A percentile compares a stretch with the other conserved stretches of the same genome.
Conservation (phyloP, 2,797 vertebrate genomes). For the Myotis myotis region DNA sequence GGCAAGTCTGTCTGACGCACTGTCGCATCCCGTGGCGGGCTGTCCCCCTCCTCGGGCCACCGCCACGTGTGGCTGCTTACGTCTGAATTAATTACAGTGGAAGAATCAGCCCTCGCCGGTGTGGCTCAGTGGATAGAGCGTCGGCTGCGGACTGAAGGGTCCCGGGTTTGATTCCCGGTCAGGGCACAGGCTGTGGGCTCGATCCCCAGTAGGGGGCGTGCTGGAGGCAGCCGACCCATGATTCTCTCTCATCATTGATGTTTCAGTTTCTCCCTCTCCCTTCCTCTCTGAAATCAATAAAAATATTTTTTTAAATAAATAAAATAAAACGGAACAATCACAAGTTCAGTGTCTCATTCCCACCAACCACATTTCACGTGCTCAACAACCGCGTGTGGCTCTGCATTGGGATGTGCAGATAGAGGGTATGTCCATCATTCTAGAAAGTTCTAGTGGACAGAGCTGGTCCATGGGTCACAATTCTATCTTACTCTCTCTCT, state of each 20-base stretch:
- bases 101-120: too few species aligned
- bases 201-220: too few species aligned
- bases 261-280: too few species aligned
- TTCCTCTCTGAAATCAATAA: too few species aligned
- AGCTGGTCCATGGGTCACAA: neutral
- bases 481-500: neutral
- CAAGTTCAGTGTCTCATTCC: neutral
- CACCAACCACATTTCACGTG: neutral
- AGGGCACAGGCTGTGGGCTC: too few species aligned
- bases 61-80: rapidly evolving
- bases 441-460: neutral
- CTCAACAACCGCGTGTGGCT: neutral
- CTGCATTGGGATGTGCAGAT: neutral
- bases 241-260: too few species aligned
- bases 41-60: rapidly evolving
- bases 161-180: too few species aligned
- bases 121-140: too few species aligned
- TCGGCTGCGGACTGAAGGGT: too few species aligned
- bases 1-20: rapidly evolving
- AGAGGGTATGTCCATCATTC: neutral
- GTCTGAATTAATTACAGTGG: neutral
- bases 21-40: rapidly evolving
- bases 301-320: too few species aligned
- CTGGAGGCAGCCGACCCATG: too few species aligned
- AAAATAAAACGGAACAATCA: neutral